Base-by-base conservation (phyloP, 2,888 invertebrate genomes). In the Platypus cylindrus region DNA sequence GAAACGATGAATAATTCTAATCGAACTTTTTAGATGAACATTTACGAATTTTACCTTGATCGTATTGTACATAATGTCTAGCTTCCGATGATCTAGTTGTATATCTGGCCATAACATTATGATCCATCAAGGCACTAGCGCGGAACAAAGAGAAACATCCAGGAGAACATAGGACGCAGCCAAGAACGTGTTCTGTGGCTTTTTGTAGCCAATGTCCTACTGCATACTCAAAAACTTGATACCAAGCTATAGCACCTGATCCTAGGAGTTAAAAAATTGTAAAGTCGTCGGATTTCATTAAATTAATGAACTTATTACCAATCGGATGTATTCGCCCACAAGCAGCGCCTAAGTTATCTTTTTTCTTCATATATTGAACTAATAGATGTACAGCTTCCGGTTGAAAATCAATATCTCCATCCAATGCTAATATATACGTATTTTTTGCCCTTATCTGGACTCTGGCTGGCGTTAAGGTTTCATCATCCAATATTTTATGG, bases 161-260 rank as follows among this genome's bases (percentile, higher is more conserved):
- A 4, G 89, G 89, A 56, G 85, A 84, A 58, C 90, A 91, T 13
- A 91, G 73, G 2, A 91, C 90, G 58, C 85, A 86, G 8, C 85
- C 86, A 46, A 87, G 81, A 54, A 85, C 78, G 59, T 90, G 87
- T 56, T 90, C 90, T 0, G 89, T 86, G 5, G 89, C 81, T 60
- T 90, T 90, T 60, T 89, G 89, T 48, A 90, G 68, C 90, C 90
- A 90, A 67, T 90, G 89, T 3, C 89, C 87, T 43, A 90, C 78
- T 1, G 89, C 87, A 54, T 90, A 90, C 57, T 90, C 90, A 54
- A 90, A 90, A 56, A 76, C 77, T 61, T 62, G 62, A 34, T 62
- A 62, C 62, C 62, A 62, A n/a, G 55, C 58, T 54, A 62, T 56
- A 2, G 55, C 56, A 7, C 62, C 62, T 23, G 75, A 70, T 18